Evolutionary conservation across 2,888 invertebrate species (phyloP).

Genomic region (Eledona agricola): DNA sequence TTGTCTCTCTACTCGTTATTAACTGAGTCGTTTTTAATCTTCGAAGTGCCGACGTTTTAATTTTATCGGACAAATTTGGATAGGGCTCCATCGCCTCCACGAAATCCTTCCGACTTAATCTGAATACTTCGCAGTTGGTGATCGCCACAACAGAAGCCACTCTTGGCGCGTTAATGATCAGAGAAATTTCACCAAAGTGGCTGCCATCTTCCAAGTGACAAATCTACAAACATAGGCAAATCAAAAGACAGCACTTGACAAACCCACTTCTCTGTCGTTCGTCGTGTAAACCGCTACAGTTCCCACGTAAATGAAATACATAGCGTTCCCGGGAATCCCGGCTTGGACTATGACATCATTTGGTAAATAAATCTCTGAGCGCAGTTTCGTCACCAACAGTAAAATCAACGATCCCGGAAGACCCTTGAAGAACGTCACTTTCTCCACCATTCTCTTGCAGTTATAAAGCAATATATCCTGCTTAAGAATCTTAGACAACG

Average conservation of each 20-base stretch:
- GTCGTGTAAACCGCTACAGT: constrained; percentile 62
- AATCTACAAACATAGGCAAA: constrained; percentile 50
- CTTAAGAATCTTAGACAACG: constrained; percentile 42
- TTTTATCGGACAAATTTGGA: constrained; percentile 55
- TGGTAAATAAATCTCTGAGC: constrained; percentile 57
- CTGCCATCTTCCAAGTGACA: constrained; percentile 63
- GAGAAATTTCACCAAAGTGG: constrained; percentile 63
- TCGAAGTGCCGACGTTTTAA: constrained; percentile 52
- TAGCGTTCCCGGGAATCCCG: constrained; percentile 54
- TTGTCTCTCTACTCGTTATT: too few relatives aligned
- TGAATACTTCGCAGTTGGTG: constrained; percentile 62
- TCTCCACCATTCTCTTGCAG: constrained; percentile 55
- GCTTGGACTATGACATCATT: constrained; percentile 60
- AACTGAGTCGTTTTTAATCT: too few relatives aligned
- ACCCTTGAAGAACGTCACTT: constrained; percentile 58
- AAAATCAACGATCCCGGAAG: constrained; percentile 54
- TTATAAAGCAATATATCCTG: constrained; percentile 59
- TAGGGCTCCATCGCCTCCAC: constrained; percentile 55
- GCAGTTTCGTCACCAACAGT: constrained; percentile 53
- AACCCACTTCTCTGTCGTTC: constrained; percentile 58
- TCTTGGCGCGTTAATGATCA: constrained; percentile 60
- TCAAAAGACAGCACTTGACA: neutral
- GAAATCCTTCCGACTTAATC: constrained; percentile 59
- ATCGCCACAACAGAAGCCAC: constrained; percentile 61
- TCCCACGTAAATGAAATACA: constrained; percentile 61